Evolutionary conservation across 2,113 vertebrate genomes (phyloP).

Genomic region (Podarcis muralis): DNA sequence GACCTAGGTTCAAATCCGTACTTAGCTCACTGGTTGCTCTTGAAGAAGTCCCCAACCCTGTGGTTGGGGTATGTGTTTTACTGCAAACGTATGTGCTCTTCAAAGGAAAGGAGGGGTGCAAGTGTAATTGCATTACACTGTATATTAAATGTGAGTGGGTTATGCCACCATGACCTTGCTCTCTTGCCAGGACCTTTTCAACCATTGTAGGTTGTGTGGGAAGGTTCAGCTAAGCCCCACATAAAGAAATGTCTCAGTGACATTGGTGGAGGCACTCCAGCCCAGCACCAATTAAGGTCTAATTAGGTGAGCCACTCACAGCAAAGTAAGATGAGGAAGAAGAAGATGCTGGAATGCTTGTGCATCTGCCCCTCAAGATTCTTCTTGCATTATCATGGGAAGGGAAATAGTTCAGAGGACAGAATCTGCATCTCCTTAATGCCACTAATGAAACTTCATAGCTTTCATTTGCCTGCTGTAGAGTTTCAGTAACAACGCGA

Average conservation of each 20-base stretch:
- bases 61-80: neutral
- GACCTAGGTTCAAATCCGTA: neutral
- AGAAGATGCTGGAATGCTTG: neutral
- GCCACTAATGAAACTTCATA: neutral
- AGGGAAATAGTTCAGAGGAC: neutral
- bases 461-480: neutral
- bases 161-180: neutral
- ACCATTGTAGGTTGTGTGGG: neutral
- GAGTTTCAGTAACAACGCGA: neutral
- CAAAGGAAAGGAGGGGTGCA: neutral
- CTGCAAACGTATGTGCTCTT: too few relatives aligned
- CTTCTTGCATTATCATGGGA: neutral
- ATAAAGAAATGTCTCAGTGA: neutral
- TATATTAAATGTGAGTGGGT: neutral
- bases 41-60: neutral
- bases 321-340: neutral
- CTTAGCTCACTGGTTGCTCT: neutral
- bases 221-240: neutral
- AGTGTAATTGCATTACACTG: neutral
- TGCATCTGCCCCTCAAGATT: neutral
- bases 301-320: rapidly evolving
- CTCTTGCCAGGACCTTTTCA: too few relatives aligned
- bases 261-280: rapidly evolving
- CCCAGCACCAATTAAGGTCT: neutral
- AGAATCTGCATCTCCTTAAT: neutral